Conservation (phyloP, 2,888 invertebrate genomes). For the Alloscopus bannaensis region DNA sequence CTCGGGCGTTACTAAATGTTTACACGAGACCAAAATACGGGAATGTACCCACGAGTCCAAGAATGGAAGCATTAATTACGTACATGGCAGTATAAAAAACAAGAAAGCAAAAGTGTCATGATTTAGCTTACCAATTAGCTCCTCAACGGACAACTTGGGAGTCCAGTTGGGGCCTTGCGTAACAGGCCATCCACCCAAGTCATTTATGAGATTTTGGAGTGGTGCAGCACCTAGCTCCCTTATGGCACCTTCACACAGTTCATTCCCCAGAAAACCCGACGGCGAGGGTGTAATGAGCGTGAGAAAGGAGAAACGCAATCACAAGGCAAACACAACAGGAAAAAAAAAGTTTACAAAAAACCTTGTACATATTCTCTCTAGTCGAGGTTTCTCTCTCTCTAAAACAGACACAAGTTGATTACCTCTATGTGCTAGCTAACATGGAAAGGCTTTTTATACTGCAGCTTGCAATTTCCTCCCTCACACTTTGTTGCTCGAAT, state of each 20-base stretch:
- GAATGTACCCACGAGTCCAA: no score
- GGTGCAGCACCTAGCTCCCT: slow-evolving; percentile 80
- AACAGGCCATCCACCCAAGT: slow-evolving; percentile 90
- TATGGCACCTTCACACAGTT: slow-evolving; percentile 70
- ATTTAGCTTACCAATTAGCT: slow-evolving; percentile 79
- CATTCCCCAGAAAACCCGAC: no score
- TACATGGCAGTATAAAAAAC: neutral
- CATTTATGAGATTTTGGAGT: slow-evolving; percentile 80
- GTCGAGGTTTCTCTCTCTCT: no score
- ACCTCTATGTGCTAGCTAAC: slow-evolving; percentile 1
- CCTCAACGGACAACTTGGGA: slow-evolving; percentile 79
- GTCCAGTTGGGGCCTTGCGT: slow-evolving; percentile 82
- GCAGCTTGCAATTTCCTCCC: neutral
- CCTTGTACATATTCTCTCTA: neutral
- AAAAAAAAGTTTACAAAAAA: slow-evolving; percentile 18
- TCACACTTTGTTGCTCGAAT: slow-evolving; percentile 21
- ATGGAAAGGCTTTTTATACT: neutral
- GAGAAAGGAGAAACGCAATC: slow-evolving; percentile 8
- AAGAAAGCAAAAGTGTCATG: neutral
- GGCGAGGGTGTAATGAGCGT: neutral
- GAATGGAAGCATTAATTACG: no score
- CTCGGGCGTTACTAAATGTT: no score
- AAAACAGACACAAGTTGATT: neutral
- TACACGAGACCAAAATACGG: no score
- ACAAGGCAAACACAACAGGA: slow-evolving; percentile 15